phyloP scores from a whole-genome alignment of 2,888 invertebrate genomes.

The Eretmocerus hayati region DNA sequence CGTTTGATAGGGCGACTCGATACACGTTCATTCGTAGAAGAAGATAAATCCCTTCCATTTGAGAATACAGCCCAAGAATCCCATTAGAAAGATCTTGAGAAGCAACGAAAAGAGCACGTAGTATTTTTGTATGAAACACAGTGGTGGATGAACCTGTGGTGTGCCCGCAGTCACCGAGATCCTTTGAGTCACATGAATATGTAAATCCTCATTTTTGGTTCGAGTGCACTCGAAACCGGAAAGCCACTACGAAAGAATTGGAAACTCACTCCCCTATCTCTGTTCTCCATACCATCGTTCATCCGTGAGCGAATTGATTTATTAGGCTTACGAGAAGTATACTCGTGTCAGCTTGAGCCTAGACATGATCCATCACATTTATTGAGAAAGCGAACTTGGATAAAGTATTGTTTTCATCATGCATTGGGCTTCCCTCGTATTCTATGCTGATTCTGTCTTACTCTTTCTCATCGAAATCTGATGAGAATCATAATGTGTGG shows the following conservation, averaged over 20 bases:
- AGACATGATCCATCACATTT: slow-evolving; percentile 4
- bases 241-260: slow-evolving; percentile 41
- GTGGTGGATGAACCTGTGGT: background rate
- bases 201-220: slow-evolving; percentile 47
- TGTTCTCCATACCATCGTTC: slow-evolving; percentile 26
- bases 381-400: slow-evolving; percentile 1
- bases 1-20: slow-evolving; percentile 26
- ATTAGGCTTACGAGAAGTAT: slow-evolving; percentile 32
- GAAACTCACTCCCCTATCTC: slow-evolving; percentile 11
- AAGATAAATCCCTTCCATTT: background rate
- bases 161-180: slow-evolving; percentile 23
- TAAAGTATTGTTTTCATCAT: too few species aligned
- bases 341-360: background rate
- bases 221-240: slow-evolving; percentile 45
- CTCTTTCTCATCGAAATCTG: too few species aligned
- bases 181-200: slow-evolving; percentile 46
- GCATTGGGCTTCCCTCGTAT: too few species aligned
- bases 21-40: slow-evolving; percentile 16
- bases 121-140: slow-evolving; percentile 28
- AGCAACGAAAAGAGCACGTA: slow-evolving; percentile 29
- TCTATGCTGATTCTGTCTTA: too few species aligned
- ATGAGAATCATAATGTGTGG: too few species aligned
- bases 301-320: slow-evolving; percentile 41
- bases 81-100: slow-evolving; percentile 41
- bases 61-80: slow-evolving; percentile 39